Base-by-base conservation (phyloP, 1,140 invertebrate species). In the Teleopsis dalmanni region DNA sequence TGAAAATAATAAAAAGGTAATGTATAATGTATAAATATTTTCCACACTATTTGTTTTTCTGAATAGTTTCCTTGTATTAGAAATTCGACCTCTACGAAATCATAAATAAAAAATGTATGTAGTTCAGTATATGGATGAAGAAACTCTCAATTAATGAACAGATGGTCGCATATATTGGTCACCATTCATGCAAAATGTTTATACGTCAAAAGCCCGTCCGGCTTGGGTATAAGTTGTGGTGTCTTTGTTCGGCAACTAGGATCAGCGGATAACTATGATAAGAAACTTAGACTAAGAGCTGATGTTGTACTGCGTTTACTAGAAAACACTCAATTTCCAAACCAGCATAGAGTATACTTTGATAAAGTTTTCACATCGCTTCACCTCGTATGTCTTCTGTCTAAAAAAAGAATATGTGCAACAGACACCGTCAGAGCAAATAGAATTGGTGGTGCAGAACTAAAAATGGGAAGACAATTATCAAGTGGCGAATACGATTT, bases 261-360 rank as follows among this genome's bases (percentile, higher is more conserved):
- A 40, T 14, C 27, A 18, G 11, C 47, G 14, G 23, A 31, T 19
- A 33, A 31, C 13, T 40, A 40, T 18, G 23, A 38, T 18, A 40
- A 38, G 7, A n/a, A 48, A 26, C 3, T 48, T 23, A 37, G 47
- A 6, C 27, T 48, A 16, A 26, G 38, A 31, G 47, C 36, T 7
- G 35, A 48, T 48, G 27, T 48, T 9, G 47, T 48, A 16, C 21
- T 38, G 16, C 27, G 27, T n/a, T 29, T 48, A 10, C 14, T 48
- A 23, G 8, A 33, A 27, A 35, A 35, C 40, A 23, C 27, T 38
- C 8, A 48, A 14, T 40, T 22, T 26, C 41, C n/a, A n/a, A 23
- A 0, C 21, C 11, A 14, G 9, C 35, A 37, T 18, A 37, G 9
- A 9, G 35, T 37, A 21, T 40, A 40, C 18, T 40, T 40, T 23